Base-by-base conservation (phyloP, 2,113 vertebrate genomes). In the Pelusios castaneus region DNA sequence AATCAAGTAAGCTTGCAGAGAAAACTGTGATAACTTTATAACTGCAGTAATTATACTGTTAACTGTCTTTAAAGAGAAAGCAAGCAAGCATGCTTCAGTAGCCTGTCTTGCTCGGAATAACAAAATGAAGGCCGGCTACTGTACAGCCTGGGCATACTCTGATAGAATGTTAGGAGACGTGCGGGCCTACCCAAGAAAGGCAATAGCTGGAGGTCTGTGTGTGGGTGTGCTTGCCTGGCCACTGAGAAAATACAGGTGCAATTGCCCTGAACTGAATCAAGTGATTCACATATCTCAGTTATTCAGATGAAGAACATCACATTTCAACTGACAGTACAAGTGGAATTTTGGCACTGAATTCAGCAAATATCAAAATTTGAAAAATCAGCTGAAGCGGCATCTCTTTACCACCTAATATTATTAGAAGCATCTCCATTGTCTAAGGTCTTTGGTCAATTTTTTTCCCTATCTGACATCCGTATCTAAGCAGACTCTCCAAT, bases 301-400 rank as follows among this genome's bases (percentile, higher is more conserved):
- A 75, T 63, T 73, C 84, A 67, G 7, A 79, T 79, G 77, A 43
- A 56, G 89, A 79, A 43, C 34, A 49, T 60, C 2, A 0, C 56
- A 89, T 95, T 83, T 92, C 86, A 88, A 55, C 34, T 87, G 81
- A 89, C 92, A 52, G 34, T n/a, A 2, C 11, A 19, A 27, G 49
- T n/a, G 4, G 16, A 1, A 81, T 93, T 92, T 91, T 88, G 91
- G 80, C 94, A 29, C 86, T 63, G n/a, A 19, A 41, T 79, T n/a
- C 82, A 49, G 88, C 87, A 21, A 38, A 1, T 0, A 29, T 78
- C 1, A 41, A 79, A 89, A 97, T 92, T 58, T 58, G 31, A 91
- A 84, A 84, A 94, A 54, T 94, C 84, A 91, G 93, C 88, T 91
- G 89, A 60, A 29, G n/a, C n/a, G 5, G 34, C 52, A 38, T 21